A percentile compares a stretch with the other conserved stretches of the same genome.
These are phyloP conservation scores for Acholoe squamosa DNA, from an alignment of 2,888 invertebrate genomes.

Conservation along the genomic window DNA sequence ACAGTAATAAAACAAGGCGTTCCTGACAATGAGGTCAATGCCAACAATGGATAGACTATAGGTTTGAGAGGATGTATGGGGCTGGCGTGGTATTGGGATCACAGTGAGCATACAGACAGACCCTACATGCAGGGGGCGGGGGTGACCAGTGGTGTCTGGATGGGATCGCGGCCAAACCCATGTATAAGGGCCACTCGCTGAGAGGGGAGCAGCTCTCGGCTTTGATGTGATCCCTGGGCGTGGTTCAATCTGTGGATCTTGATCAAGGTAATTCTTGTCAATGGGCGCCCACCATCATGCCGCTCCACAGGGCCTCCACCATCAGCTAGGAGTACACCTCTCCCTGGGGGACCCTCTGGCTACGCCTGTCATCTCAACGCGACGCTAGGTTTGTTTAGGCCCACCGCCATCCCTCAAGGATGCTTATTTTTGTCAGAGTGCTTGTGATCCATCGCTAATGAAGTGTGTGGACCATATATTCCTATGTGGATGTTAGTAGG, in stretches of 20 bases:
- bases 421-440: slow-evolving; percentile 14
- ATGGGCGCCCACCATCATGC: background rate
- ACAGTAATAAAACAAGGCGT: too few relatives aligned
- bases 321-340: background rate
- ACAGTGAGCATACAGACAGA: too few relatives aligned
- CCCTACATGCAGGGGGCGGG: too few relatives aligned
- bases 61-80: too few relatives aligned
- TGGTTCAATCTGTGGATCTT: slow-evolving; percentile 25
- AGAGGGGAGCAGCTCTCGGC: background rate
- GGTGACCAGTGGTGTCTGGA: too few relatives aligned
- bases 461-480: background rate
- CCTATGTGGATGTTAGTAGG: background rate
- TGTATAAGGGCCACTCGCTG: too few relatives aligned
- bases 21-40: too few relatives aligned
- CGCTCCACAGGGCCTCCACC: background rate
- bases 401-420: background rate
- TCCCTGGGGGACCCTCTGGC: background rate
- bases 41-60: too few relatives aligned
- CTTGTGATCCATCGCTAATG: background rate
- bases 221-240: slow-evolving; percentile 25
- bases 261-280: slow-evolving; percentile 36
- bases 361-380: background rate
- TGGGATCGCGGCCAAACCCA: too few relatives aligned
- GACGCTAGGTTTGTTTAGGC: background rate
- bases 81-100: too few relatives aligned